Base-by-base conservation (phyloP, 2,113 vertebrate species). In the Microtus pennsylvanicus region DNA sequence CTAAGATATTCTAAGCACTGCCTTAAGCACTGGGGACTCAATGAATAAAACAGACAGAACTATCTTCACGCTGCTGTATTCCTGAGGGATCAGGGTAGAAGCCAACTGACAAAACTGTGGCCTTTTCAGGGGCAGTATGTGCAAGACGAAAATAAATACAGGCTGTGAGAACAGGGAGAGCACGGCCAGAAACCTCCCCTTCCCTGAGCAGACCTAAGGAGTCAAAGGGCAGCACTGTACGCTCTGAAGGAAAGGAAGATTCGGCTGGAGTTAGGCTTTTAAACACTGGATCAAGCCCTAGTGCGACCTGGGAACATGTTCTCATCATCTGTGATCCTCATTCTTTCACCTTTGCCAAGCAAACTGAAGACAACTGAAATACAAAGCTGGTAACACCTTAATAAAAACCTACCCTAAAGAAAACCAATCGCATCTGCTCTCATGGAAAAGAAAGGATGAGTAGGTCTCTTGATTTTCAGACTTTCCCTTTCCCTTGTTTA, bases 391-490 rank as follows among this genome's bases (percentile, higher is more conserved):
- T 80, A 94, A 70, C 82, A 61, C 50, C 67, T 87, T 88, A 80
- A 67, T 87, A 92, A 95, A 96, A 92, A 47, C 38, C 89, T n/a
- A 42, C 30, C 50, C 58, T 38, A 76, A 91, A 42, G 28, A 91
- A 45, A 94, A 61, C 69, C 50, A 55, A 76, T 0, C 90, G 8
- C 26, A 93, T 35, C 38, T 85, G 55, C 35, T 95, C 94, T 87
- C 72, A 90, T 16, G 38, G 50, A 67, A 70, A 22, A 83, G 92
- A 94, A 28, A 90, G 94, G n/a, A 65, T 10, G 55, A 35, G 30
- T 11, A 91, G 14, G 63, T 3, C 70, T 82, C 89, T 92, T 74
- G 89, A 35, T 87, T 95, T 95, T 91, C 65, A 92, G 91, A 89
- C 6, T 80, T 81, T 77, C 86, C 65, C 58, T 95, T 72, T 55